Base-by-base conservation (phyloP, 2,888 invertebrate genomes). In the Limenitis camilla region DNA sequence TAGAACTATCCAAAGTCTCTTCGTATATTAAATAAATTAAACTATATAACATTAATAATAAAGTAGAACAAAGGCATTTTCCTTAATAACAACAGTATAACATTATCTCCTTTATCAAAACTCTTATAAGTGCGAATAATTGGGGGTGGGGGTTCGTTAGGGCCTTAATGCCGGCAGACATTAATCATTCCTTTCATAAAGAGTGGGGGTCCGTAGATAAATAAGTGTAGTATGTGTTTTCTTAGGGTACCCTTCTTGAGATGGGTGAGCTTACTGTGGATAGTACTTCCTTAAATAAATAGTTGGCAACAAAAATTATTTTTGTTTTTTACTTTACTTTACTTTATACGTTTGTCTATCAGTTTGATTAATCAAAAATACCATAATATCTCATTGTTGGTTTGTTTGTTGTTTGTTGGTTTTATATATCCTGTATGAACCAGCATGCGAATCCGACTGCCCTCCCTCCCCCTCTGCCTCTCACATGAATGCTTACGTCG, bases 121-220 rank as follows among this genome's bases (percentile, higher is more conserved):
- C 78, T 85, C 85, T 85, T 85, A 85, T 85, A 81, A 86, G 84
- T 84, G 81, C 74, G 79, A 83, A 85, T 85, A 81, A 85, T 83
- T 80, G 82, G 65, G 60, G 66, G 61, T 50, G 60, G 63, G 59
- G 59, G 74, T 82, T 83, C 81, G 81, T 85, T 85, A 82, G 79
- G 68, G 76, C 81, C 86, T 80, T 85, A 86, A 85, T 84, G 85
- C 83, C 76, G 77, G 80, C 79, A 83, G 79, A 84, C 87, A 86
- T 87, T 87, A 87, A 87, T 87, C 87, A 87, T 86, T 83, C 85
- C 87, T 86, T 87, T 87, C 87, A 86, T 85, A 86, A 87, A 86
- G 86, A 86, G 84, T 83, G 82, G 84, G 81, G 80, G 71, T 67
- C 74, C 74, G 76, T 82, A 86, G 87, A 87, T 87, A 87, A 87